Percentiles rank a stretch among this genome's conserved stretches.
Conservation (phyloP, 2,113 vertebrate genomes). For the Strigops habroptila region DNA sequence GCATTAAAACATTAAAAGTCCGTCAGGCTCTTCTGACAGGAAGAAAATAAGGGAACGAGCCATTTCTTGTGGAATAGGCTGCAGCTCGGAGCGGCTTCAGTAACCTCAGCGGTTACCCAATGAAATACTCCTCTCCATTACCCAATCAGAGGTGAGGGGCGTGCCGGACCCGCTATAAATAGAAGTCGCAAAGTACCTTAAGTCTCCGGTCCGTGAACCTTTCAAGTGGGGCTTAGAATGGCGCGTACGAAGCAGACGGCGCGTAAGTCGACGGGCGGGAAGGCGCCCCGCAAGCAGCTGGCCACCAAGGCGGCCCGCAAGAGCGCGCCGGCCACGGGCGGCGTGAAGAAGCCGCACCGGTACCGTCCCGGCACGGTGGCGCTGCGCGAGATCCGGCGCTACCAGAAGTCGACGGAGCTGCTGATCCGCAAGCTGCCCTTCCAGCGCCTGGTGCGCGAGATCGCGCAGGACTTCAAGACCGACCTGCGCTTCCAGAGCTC, state of each 20-base stretch:
- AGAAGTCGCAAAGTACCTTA: rapidly evolving
- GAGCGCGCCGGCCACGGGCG: constrained; percentile 18
- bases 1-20: no score
- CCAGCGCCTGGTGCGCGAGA: constrained; percentile 43
- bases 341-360: neutral
- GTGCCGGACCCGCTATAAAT: no score
- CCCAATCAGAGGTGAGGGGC: no score
- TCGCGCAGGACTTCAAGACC: no score
- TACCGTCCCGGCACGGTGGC: constrained; percentile 60
- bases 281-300: constrained; percentile 57
- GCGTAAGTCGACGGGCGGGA: constrained; percentile 49
- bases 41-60: no score
- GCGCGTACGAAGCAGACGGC: constrained; percentile 54
- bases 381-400: constrained; percentile 73
- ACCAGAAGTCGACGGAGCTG: constrained; percentile 81
- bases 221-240: neutral
- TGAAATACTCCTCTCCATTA: no score
- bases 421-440: constrained; percentile 83
- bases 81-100: no score
- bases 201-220: no score
- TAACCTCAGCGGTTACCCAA: no score
- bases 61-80: no score
- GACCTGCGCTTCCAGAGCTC: no score
- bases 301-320: constrained; percentile 38
- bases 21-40: no score